A percentile compares a stretch with the other conserved stretches of the same genome.
These are phyloP conservation scores for Glyphotaelius pellucidus DNA, from an alignment of 2,888 invertebrate species.

Conservation along the genomic window DNA sequence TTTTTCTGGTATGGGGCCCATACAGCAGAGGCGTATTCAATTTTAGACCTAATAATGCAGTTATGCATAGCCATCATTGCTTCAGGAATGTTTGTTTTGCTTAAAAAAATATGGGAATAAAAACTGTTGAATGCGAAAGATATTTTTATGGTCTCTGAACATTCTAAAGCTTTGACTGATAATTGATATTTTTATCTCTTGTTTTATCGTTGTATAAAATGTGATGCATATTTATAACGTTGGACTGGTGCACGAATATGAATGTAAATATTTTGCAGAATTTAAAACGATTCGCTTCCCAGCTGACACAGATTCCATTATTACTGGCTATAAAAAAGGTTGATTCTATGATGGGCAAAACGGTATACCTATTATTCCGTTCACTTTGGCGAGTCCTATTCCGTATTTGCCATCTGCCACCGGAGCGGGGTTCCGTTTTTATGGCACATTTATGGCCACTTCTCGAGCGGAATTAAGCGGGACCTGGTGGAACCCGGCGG, in stretches of 20 bases:
- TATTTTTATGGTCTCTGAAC: too few species aligned
- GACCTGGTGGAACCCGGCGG: background rate
- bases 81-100: too few species aligned
- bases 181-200: background rate
- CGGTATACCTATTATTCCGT: background rate
- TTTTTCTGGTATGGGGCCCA: too few species aligned
- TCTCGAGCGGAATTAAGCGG: conserved; percentile 2
- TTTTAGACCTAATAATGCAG: too few species aligned
- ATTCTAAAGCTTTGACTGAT: too few species aligned
- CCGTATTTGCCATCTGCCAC: conserved; percentile 2
- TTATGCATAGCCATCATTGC: too few species aligned
- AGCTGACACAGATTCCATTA: background rate
- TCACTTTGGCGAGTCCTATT: conserved; percentile 2
- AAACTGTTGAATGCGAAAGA: too few species aligned
- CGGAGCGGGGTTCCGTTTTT: background rate
- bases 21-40: too few species aligned
- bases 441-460: background rate
- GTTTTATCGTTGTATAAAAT: background rate
- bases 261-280: background rate
- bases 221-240: background rate
- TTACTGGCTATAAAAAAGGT: background rate
- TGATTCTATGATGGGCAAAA: background rate
- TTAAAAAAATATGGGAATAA: too few species aligned
- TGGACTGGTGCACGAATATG: background rate
- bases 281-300: background rate